A percentile compares a stretch with the other conserved stretches of the same genome.
Conservation (phyloP, 2,113 vertebrate genomes). For the Tenebrosternarchus preto region DNA sequence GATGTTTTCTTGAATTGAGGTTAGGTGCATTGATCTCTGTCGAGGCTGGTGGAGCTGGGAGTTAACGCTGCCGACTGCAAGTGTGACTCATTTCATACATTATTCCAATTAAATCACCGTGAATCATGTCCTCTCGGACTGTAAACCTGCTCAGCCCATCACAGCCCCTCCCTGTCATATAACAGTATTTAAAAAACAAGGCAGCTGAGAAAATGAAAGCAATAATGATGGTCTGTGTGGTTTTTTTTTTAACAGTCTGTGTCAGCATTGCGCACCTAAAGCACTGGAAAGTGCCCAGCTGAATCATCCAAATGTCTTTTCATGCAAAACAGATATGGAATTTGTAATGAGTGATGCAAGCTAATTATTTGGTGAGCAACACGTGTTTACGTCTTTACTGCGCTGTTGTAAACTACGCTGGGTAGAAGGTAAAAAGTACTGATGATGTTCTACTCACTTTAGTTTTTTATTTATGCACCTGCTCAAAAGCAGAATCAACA, state of each 20-base stretch:
- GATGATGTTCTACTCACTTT: not conserved
- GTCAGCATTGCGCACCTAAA: conserved; percentile 14
- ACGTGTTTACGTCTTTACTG: not conserved
- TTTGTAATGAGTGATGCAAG: conserved; percentile 50
- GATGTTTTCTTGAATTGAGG: conserved; percentile 81
- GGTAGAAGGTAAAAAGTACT: conserved; percentile 36
- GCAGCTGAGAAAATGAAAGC: conserved; percentile 45
- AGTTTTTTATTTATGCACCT: conserved; percentile 4
- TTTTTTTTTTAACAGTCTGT: conserved; percentile 47
- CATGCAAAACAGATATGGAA: conserved; percentile 42
- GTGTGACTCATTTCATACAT: conserved; percentile 77
- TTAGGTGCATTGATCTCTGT: conserved; percentile 83
- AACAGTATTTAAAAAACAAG: conserved; percentile 53
- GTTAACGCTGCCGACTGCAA: conserved; percentile 71
- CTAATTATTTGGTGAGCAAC: conserved; percentile 39
- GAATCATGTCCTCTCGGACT: conserved; percentile 57
- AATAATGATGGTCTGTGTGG: conserved; percentile 33
- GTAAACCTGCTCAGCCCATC: conserved; percentile 60
- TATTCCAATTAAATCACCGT: conserved; percentile 78
- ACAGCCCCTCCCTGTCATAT: conserved; percentile 55
- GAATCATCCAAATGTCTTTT: conserved; percentile 33
- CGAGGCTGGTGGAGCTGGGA: conserved; percentile 72
- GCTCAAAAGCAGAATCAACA: not conserved
- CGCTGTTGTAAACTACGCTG: not conserved
- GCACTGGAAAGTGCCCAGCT: conserved; percentile 24